phyloP scores from a whole-genome alignment of 2,113 vertebrate genomes.

The Camelus bactrianus region DNA sequence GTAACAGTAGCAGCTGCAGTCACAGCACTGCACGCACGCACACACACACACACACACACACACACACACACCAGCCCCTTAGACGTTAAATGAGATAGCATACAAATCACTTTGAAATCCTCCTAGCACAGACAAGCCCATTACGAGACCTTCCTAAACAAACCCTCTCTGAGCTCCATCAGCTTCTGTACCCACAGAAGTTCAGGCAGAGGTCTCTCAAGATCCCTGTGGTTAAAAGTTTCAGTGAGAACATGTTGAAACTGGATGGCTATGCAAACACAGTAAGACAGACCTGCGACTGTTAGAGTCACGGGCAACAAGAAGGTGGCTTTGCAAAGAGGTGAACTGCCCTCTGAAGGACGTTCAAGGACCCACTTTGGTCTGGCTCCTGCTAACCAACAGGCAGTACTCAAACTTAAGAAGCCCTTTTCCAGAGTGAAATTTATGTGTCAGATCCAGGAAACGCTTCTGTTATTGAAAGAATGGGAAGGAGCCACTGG shows the following conservation, averaged over 20 bases:
- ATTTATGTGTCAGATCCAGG: neutral
- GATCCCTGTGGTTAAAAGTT: slow-evolving; percentile 28
- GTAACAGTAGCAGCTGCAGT: neutral
- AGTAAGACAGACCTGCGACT: neutral
- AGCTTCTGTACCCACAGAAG: neutral
- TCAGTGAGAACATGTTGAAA: slow-evolving; percentile 8
- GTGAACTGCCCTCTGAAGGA: neutral
- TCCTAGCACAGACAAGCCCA: neutral
- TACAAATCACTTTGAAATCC: neutral
- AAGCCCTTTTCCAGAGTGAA: neutral
- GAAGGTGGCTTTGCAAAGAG: neutral
- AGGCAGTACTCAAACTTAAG: slow-evolving; percentile 19
- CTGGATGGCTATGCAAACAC: neutral
- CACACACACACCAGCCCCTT: neutral
- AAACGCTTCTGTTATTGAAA: neutral
- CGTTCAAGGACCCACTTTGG: neutral
- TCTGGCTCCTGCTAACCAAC: neutral
- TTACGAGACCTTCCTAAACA: neutral
- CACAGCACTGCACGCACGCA: neutral
- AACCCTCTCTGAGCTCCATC: neutral
- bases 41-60: neutral
- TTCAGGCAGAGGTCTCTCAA: slow-evolving; percentile 57
- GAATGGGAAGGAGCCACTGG: neutral
- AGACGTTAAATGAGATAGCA: slow-evolving; percentile 4
- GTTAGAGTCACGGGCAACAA: neutral